Base-by-base conservation (phyloP, 2,888 invertebrate species). In the Arge pagana region DNA sequence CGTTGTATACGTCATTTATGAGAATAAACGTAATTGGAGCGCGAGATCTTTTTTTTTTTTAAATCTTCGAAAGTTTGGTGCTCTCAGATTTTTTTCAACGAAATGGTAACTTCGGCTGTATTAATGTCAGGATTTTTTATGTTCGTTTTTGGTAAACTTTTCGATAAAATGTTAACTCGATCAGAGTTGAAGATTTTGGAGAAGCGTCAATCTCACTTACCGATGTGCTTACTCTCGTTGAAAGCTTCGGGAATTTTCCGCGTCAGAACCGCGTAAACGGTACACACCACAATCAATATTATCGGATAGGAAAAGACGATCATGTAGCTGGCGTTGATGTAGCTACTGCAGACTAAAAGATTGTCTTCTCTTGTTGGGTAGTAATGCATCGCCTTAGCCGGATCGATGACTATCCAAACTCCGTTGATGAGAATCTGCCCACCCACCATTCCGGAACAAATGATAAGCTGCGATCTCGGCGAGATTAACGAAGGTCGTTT, bases 181-280 rank as follows among this genome's bases (percentile, higher is more conserved):
- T n/a, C n/a, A n/a, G n/a, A n/a, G n/a, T n/a, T n/a, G n/a, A n/a
- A n/a, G n/a, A n/a, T n/a, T n/a, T n/a, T n/a, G n/a, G n/a, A n/a
- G n/a, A n/a, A n/a, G n/a, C n/a, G n/a, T n/a, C 30, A 23, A 18
- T 13, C 43, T 13, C 21, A 75, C 84, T 82, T 66, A 85, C 98
- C 96, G 65, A 96, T 96, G 79, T 96, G 94, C 79, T 96, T 96
- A 67, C 95, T 95, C 79, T 96, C 98, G 78, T 99, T 98, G 78
- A 98, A 99, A 31, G 96, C 96, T 77, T 98, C 98, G 0, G 98
- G 99, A 57, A 98, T 92, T 81, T 98, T 98, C 61, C 98, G 83
- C 0, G 96, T 96, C 39, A 95, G 85, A 0, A 96, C 88, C 0
- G 98, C 98, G 72, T 99, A 98, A 10, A 98, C 85, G 0, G 98